Conservation (phyloP, 2,113 vertebrate species). For the Sterrhoptilus dennistouni region DNA sequence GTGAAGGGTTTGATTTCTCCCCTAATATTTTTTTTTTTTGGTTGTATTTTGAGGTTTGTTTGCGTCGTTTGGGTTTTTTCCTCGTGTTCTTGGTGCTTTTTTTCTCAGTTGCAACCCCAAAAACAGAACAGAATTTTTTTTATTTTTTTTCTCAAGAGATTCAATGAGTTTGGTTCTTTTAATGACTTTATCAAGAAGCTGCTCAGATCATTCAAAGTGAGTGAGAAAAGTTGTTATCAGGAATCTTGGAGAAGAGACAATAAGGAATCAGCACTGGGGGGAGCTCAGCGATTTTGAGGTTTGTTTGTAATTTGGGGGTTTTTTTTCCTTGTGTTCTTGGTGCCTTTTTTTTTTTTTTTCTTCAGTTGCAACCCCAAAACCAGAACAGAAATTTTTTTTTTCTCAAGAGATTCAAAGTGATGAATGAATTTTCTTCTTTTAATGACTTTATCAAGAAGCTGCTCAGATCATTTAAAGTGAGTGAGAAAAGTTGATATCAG, state of each 20-base stretch:
- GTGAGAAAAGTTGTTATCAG: rapidly evolving
- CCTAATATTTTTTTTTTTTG: rapidly evolving
- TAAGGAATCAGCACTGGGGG: too few species aligned
- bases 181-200: too few species aligned
- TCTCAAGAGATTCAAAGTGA: not conserved
- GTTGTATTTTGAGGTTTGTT: not conserved
- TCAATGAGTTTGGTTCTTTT: too few species aligned
- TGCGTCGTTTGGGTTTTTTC: not conserved
- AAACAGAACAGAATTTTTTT: not conserved
- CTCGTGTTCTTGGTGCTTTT: not conserved
- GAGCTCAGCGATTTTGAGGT: too few species aligned
- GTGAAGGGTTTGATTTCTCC: not conserved
- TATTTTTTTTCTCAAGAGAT: not conserved
- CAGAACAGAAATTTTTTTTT: not conserved
- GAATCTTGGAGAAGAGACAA: rapidly evolving
- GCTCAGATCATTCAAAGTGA: not conserved
- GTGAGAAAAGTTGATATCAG: rapidly evolving
- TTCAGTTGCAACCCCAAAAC: not conserved
- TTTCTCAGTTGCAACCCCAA: too few species aligned
- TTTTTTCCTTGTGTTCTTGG: not conserved
- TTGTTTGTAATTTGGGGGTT: rapidly evolving
- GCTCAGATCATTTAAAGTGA: not conserved
- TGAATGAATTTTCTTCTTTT: not conserved
- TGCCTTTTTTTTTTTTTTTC: not conserved
- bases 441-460: not conserved